These are phyloP conservation scores for Scolanthus callimorphus DNA, from an alignment of 92 coral and sea anemone species.

Conservation along the genomic window DNA sequence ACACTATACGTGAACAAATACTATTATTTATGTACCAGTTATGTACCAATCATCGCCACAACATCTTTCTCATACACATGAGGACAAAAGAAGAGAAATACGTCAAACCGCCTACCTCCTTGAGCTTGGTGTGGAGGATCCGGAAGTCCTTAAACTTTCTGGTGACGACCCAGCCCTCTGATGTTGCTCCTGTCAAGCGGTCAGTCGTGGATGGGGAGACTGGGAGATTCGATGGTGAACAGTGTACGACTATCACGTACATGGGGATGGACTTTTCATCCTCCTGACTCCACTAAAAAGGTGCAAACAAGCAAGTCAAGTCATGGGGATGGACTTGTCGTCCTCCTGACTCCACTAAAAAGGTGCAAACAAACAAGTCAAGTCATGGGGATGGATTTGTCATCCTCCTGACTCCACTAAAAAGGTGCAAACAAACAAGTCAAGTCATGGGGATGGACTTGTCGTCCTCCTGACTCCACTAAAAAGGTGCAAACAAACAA, in stretches of 20 bases:
- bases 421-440: no score
- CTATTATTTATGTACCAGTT: no score
- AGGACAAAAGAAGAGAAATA: no score
- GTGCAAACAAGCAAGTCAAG: no score
- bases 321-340: conserved; percentile 65
- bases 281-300: conserved; percentile 79
- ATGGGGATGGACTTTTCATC: conserved; percentile 71
- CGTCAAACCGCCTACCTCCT: conserved; percentile 91
- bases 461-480: conserved; percentile 77
- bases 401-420: conserved; percentile 79
- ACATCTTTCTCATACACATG: no score
- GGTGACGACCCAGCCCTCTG: conserved; percentile 96
- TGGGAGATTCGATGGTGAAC: conserved; percentile 41
- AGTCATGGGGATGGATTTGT: conserved; percentile 67
- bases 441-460: conserved; percentile 68
- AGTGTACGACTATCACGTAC: conserved; percentile 89
- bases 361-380: no score
- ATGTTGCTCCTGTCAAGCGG: conserved; percentile 32
- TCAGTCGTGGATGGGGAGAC: conserved; percentile 29
- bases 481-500: no score
- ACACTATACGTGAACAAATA: no score
- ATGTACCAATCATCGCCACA: no score
- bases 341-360: conserved; percentile 81
- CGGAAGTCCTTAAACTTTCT: conserved; percentile 88
- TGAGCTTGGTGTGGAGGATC: conserved; percentile 83